phyloP scores from a whole-genome alignment of 2,888 invertebrate genomes.

The Tetranychus piercei region DNA sequence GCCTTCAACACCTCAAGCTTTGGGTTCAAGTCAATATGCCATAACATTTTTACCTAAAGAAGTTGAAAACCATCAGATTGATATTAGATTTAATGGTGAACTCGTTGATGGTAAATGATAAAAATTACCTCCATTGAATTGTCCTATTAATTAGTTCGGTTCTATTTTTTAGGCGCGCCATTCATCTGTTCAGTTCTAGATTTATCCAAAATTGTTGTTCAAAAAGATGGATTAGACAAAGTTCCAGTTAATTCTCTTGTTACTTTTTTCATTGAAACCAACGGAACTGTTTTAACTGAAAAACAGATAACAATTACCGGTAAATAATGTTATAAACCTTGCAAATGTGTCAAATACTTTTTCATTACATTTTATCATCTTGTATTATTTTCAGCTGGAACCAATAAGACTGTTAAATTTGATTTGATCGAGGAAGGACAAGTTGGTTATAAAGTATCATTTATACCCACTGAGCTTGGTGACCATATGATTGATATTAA shows the following conservation, averaged over 20 bases:
- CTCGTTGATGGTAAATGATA: constrained; percentile 58
- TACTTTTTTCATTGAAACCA: constrained; percentile 68
- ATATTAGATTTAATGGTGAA: constrained; percentile 84
- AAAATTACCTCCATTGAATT: constrained; percentile 12
- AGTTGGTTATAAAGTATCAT: constrained; percentile 38
- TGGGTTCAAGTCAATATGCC: constrained; percentile 85
- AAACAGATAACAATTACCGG: constrained; percentile 30
- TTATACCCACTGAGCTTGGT: constrained; percentile 72
- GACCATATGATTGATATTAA: constrained; percentile 73
- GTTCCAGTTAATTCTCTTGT: constrained; percentile 67
- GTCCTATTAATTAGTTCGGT: constrained; percentile 1
- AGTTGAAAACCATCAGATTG: constrained; percentile 73
- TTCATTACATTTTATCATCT: not conserved
- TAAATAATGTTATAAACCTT: constrained; percentile 14
- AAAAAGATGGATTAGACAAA: constrained; percentile 62
- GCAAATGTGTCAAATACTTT: not conserved
- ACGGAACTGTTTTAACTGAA: constrained; percentile 35
- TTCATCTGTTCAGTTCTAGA: constrained; percentile 61
- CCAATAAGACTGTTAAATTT: constrained; percentile 25
- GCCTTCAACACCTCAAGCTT: constrained; percentile 85
- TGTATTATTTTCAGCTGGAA: constrained; percentile 29
- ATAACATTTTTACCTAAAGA: constrained; percentile 91
- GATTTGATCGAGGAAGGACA: constrained; percentile 25
- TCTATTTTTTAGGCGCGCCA: constrained; percentile 46
- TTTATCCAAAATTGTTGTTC: constrained; percentile 61